A percentile compares a stretch with the other conserved stretches of the same genome.
Evolutionary conservation across 1,140 invertebrate species (phyloP).

Genomic region (Trichonephila clavipes): DNA sequence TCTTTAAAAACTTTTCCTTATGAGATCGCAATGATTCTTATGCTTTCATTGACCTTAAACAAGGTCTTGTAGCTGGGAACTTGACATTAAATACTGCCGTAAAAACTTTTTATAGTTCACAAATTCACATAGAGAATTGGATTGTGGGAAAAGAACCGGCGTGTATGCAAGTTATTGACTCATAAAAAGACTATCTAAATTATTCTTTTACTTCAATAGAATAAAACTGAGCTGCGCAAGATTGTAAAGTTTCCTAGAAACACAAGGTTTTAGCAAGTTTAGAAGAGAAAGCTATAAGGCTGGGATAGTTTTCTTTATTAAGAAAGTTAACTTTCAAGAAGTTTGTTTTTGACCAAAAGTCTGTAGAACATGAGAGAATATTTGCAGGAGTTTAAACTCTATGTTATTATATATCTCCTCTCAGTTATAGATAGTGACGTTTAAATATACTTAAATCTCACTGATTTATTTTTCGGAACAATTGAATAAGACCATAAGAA

Average conservation of each 20-base stretch:
- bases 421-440: too few relatives aligned
- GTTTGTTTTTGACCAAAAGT: too few relatives aligned
- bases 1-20: constrained; percentile 5
- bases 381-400: too few relatives aligned
- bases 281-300: too few relatives aligned
- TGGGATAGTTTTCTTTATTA: too few relatives aligned
- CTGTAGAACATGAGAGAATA: too few relatives aligned
- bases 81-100: constrained; percentile 10
- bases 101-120: constrained; percentile 29
- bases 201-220: background rate
- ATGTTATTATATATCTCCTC: too few relatives aligned
- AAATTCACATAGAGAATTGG: constrained; percentile 25
- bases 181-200: constrained; percentile 9
- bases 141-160: background rate
- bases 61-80: background rate
- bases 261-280: background rate
- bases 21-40: background rate
- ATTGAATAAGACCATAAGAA: too few relatives aligned
- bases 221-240: background rate
- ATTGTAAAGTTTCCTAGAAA: background rate
- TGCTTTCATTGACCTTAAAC: constrained; percentile 31
- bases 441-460: too few relatives aligned
- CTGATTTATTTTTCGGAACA: too few relatives aligned
- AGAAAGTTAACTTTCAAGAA: too few relatives aligned
- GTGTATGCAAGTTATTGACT: background rate